Evolutionary conservation across 2,888 invertebrate species (phyloP), one percentile per base, ranked within the genome.

Genomic region (Pantelozetes paolii): DNA sequence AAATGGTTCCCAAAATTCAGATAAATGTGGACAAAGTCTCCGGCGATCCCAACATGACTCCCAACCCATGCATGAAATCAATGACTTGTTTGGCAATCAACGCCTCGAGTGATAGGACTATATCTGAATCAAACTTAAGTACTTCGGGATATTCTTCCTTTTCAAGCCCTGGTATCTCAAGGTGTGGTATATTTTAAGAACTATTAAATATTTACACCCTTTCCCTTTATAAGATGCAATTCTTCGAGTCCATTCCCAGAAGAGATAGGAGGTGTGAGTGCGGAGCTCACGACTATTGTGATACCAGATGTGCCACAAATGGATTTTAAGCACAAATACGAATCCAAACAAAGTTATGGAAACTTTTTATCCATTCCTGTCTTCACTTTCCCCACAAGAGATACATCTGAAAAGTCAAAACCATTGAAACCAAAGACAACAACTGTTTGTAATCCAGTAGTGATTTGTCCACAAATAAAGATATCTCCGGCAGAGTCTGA

Each of bases 81-180:
- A 77, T 77, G 40, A 77, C 75, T 64, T 36, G 36, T 13, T 36
- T 77, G 36, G 74, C 76, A 11, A 76, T 77, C 28, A 76, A 76
- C 18, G 74, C 77, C 5, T 69, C 76, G 13, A 74, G 76, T 15
- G 77, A 77, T 70, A 86, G 90, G 78, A 89, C 89, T 1, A 89
- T 90, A 18, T 91, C 91, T 0, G 90, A 91, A 83, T 90, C 90
- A 1, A 91, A 91, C 82, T 84, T 91, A 54, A 90, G 90, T 77
- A 90, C 91, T 11, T 91, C 90, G 0, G 91, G 91, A 11, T 91
- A 91, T 81, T 90, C 90, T 77, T 91, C 90, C 2, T 90, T 91
- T 89, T 90, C 91, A 0, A 90, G 90, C 82, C 91, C 91, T 0
- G 90, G 90, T 0, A 89, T 90, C 5, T 90, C 90, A 0, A 84